These are phyloP conservation scores for Forbesichthys papilliferus DNA, from an alignment of 2,113 vertebrate genomes.

Conservation along the genomic window DNA sequence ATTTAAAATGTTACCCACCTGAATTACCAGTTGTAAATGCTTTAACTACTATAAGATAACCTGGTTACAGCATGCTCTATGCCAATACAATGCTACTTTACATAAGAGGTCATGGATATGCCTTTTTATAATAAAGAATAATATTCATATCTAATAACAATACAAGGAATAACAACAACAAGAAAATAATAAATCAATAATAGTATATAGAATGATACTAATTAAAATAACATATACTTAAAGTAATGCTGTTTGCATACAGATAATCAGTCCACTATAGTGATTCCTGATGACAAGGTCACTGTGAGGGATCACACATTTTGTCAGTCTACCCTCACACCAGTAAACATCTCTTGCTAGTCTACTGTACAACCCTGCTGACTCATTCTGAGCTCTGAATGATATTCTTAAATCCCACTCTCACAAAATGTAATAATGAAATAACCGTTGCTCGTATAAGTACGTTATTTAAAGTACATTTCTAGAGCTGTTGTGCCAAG, in stretches of 20 bases:
- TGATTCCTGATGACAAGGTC: neutral
- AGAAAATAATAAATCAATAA: too few species aligned
- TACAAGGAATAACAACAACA: too few species aligned
- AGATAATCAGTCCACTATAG: neutral
- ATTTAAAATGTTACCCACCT: too few species aligned
- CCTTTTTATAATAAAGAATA: too few species aligned
- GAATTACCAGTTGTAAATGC: neutral
- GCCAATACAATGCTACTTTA: neutral
- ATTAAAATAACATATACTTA: too few species aligned
- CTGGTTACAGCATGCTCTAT: neutral
- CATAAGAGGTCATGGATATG: neutral
- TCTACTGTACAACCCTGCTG: neutral
- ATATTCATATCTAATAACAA: too few species aligned
- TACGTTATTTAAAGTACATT: neutral
- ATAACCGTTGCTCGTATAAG: neutral
- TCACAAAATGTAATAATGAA: neutral
- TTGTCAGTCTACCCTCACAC: neutral
- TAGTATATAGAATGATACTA: too few species aligned
- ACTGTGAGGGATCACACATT: too few species aligned
- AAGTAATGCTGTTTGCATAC: too few species aligned
- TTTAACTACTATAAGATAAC: neutral
- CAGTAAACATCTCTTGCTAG: neutral
- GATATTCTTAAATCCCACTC: neutral
- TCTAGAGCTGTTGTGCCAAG: conserved; percentile 5
- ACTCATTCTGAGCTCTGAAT: neutral